Base-by-base conservation (phyloP, 2,888 invertebrate genomes). In the Drosophila picticornis region DNA sequence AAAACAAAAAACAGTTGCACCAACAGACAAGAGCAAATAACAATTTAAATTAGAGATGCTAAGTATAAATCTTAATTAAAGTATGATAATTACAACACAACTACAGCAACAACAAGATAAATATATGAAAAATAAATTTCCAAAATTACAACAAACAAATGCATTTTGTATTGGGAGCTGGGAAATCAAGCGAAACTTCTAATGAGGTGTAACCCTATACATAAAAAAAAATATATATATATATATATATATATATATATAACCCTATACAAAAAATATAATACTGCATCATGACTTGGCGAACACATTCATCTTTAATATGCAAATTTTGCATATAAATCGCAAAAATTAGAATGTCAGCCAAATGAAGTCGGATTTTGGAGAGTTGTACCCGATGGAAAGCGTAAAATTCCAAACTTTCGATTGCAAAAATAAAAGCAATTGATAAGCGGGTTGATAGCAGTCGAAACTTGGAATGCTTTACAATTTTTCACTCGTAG, bases 61-160 rank as follows among this genome's bases (percentile, higher is more conserved):
- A 85, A 85, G 88, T 82, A 90, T 87, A 84, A 90, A 75, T 88
- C 90, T 82, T 85, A 85, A 85, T 87, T 80, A 90, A 77, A 75
- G 71, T 81, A 84, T 75, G 70, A 81, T 81, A 86, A 87, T 78
- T 74, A 78, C 72, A 84, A 81, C 84, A 88, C 77, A 85, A 77
- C 85, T 77, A 90, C 77, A 72, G 72, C 84, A 83, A 79, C 76
- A 82, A 80, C 81, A 86, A 83, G 67, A 85, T 88, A 84, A 82
- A 90, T 90, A 85, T 88, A 81, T 88, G 74, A 85, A 83, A 85
- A 88, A 81, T 87, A 89, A 88, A 85, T 89, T 85, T 90, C 75
- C 84, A 85, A 85, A 85, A 85, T 90, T 90, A 78, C 67, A 78
- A 77, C 46, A 70, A 29, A 16, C 4, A 40, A 9, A 38, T 16